Base-by-base conservation (phyloP, 1,140 invertebrate species). In the Planococcus citri region DNA sequence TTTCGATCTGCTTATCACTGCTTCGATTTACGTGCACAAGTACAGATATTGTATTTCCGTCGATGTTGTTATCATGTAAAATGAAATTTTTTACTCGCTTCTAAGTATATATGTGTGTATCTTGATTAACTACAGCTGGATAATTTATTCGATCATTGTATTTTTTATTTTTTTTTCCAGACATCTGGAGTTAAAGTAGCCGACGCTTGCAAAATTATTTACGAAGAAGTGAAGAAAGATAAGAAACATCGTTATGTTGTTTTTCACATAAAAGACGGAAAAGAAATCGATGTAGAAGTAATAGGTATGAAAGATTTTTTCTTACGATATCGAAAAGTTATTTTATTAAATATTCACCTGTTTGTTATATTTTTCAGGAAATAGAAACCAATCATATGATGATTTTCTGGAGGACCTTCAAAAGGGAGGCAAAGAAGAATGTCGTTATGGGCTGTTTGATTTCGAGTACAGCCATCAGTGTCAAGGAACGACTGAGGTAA, bases 221-320 rank as follows among this genome's bases (percentile, higher is more conserved):
- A 95, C 81, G 92, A 95, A 80, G 92, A 95, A 83, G 95, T 96
- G 74, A 96, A 96, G 83, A 95, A 95, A 83, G 92, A 95, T 80
- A 95, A 95, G 82, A 95, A 95, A 77, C 91, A 95, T 83, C 90
- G 94, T 77, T 96, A 95, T 83, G 92, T 95, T 69, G 92, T 96
- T 77, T 96, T 95, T 80, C 92, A 88, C 81, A 95, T 95, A 79
- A 90, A 91, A 75, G 92, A 95, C 80, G 92, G 95, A 79, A 93
- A 91, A 80, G 90, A 93, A 83, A 94, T 94, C 77, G 91, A 94
- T 79, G 91, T 94, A 57, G 91, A 94, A 82, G 87, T 88, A 69
- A 87, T 93, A 76, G 90, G 90, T 79, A 83, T 75, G 77, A 73
- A 37, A 20, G 3, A 25, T 24, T 68, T 68, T 6, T 51, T 4